Evolutionary conservation across 2,888 invertebrate genomes (phyloP), one percentile per base, ranked within the genome.

Genomic region (Dicranocentrus wangi): DNA sequence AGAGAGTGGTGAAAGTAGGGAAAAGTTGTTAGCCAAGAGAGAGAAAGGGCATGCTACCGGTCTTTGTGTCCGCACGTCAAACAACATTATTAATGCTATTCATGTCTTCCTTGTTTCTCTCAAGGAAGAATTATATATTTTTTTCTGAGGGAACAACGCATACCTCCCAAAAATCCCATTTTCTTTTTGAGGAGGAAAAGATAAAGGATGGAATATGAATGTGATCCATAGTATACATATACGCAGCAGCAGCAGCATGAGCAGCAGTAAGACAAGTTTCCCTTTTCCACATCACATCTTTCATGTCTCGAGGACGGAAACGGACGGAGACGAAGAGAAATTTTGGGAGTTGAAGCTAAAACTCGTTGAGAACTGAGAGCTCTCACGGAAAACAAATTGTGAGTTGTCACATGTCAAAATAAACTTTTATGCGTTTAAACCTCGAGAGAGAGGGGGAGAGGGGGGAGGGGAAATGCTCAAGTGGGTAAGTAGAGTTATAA

Each of bases 311-410:
- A 76, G 53, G 58, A 23, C 58, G 60, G 66, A 76, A 76, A 76
- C 76, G 68, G 60, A 76, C 53, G 73, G 68, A 76, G 60, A 76
- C 68, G 68, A 68, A 51, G 55, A 66, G 66, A 76, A 68, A 76
- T 75, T 60, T 55, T 5, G 10, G 65, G 39, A 43, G 42, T 32
- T 7, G 32, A 32, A 3, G 5, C 32, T 7, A 32, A 32, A 32
- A 32, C n/a, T n/a, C n/a, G n/a, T n/a, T n/a, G n/a, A n/a, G n/a
- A 32, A 10, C 32, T 32, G 32, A 32, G n/a, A 32, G 32, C 32
- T 32, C 32, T 13, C 47, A n/a, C 7, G 47, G 47, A 47, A 47
- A 47, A 47, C 47, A 47, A 47, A 47, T 47, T 5, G 7, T 47
- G 47, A 47, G 47, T 47, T 17, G 47, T 47, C 47, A 47, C 47